Evolutionary conservation across 1,140 invertebrate genomes (phyloP).

Genomic region (Lethrus apterus): DNA sequence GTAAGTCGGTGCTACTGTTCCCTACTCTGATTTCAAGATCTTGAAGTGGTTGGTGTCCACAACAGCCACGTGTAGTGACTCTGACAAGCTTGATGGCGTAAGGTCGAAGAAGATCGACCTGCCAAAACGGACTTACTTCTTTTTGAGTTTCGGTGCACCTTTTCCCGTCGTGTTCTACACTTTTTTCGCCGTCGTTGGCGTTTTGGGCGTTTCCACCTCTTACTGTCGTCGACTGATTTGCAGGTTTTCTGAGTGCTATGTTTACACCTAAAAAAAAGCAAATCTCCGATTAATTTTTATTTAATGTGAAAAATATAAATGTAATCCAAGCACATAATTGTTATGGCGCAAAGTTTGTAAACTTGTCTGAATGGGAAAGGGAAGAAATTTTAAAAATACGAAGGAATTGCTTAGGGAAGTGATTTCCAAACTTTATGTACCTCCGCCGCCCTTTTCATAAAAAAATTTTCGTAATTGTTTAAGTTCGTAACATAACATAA

Average conservation of each 20-base stretch:
- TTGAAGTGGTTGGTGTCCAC: conserved; percentile 80
- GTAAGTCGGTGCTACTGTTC: conserved; percentile 77
- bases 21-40: conserved; percentile 87
- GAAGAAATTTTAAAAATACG: not conserved
- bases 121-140: conserved; percentile 87
- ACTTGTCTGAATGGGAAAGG: too few relatives aligned
- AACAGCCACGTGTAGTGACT: conserved; percentile 70
- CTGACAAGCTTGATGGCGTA: conserved; percentile 77
- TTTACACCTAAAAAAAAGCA: conserved; percentile 60
- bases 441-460: too few relatives aligned
- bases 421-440: too few relatives aligned
- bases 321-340: too few relatives aligned
- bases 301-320: not conserved
- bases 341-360: too few relatives aligned
- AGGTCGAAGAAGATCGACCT: conserved; percentile 74
- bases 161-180: conserved; percentile 76
- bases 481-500: too few relatives aligned
- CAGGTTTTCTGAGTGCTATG: conserved; percentile 76
- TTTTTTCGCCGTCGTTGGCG: conserved; percentile 77
- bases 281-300: not conserved
- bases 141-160: conserved; percentile 82
- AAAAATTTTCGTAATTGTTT: too few relatives aligned
- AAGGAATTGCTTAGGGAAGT: too few relatives aligned
- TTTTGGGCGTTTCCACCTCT: conserved; percentile 71
- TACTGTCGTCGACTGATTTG: conserved; percentile 82